phyloP scores from a whole-genome alignment of 2,797 vertebrate genomes.

The Centropyge bicolor region DNA sequence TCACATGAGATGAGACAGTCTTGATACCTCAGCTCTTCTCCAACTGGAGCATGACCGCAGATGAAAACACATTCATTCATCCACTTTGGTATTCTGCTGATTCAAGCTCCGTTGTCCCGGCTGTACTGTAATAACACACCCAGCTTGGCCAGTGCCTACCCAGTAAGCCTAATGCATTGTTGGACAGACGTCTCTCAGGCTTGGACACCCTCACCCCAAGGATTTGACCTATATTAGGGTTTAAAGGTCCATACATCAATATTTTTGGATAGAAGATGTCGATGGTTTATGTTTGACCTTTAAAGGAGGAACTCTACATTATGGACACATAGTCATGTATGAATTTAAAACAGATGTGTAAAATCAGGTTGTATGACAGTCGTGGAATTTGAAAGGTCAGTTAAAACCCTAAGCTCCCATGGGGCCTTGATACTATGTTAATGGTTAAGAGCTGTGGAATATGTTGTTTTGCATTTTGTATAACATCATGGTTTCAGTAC shows the following conservation, averaged over 20 bases:
- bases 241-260: conserved; percentile 3
- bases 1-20: conserved; percentile 58
- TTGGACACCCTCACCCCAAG: conserved; percentile 26
- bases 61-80: conserved; percentile 69
- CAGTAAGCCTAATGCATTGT: conserved; percentile 60
- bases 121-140: conserved; percentile 65
- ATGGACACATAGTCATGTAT: no score
- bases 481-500: neutral
- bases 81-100: conserved; percentile 78
- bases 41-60: conserved; percentile 51
- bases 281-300: neutral
- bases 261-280: neutral
- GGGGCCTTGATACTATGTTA: neutral
- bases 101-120: conserved; percentile 56
- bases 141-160: conserved; percentile 45
- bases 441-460: neutral
- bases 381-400: neutral
- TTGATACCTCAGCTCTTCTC: conserved; percentile 55
- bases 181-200: conserved; percentile 48
- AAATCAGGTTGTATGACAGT: no score
- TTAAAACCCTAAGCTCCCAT: neutral
- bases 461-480: neutral
- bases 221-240: conserved; percentile 18
- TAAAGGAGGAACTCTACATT: neutral
- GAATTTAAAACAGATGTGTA: no score